Conservation (phyloP, 2,113 vertebrate species). For the Mormoops blainvillei region DNA sequence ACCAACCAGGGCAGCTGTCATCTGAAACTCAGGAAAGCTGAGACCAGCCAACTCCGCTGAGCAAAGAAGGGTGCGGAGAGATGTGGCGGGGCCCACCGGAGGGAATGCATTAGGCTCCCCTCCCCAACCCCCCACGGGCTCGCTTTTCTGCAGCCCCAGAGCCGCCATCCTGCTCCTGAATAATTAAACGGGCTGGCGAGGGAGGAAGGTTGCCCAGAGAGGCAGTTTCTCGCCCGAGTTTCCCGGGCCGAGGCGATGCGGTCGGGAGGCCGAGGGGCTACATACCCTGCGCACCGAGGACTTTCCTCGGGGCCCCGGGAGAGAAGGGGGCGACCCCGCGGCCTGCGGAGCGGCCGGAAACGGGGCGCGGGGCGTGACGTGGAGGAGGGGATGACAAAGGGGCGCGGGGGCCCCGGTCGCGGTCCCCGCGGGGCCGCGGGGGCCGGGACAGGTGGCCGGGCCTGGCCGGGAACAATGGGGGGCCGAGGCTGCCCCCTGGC, state of each 20-base stretch:
- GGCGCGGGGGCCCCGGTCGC: conserved; percentile 26
- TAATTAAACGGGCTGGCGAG: conserved; percentile 22
- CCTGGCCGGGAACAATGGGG: conserved; percentile 69
- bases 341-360: conserved; percentile 25
- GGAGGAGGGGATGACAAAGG: conserved; percentile 53
- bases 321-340: not conserved
- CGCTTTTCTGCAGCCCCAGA: conserved; percentile 37
- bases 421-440: not conserved
- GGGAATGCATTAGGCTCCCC: conserved; percentile 21
- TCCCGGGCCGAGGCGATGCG: not conserved
- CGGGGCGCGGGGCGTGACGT: not conserved
- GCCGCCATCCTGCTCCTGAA: conserved; percentile 64
- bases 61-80: conserved; percentile 34
- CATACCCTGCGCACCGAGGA: not conserved
- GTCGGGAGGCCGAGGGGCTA: not conserved
- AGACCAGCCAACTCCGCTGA: conserved; percentile 39
- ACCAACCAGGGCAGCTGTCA: conserved; percentile 66
- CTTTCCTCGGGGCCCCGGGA: not conserved
- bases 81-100: conserved; percentile 36
- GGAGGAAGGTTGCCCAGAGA: not conserved
- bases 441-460: conserved; percentile 52
- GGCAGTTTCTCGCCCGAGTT: conserved; percentile 16
- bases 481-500: conserved; percentile 66
- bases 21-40: conserved; percentile 66
- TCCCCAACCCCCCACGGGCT: not conserved